A percentile compares a stretch with the other conserved stretches of the same genome.
These are phyloP conservation scores for Tokudaia tokunoshimensis DNA, from an alignment of 2,797 vertebrate species.

Conservation along the genomic window DNA sequence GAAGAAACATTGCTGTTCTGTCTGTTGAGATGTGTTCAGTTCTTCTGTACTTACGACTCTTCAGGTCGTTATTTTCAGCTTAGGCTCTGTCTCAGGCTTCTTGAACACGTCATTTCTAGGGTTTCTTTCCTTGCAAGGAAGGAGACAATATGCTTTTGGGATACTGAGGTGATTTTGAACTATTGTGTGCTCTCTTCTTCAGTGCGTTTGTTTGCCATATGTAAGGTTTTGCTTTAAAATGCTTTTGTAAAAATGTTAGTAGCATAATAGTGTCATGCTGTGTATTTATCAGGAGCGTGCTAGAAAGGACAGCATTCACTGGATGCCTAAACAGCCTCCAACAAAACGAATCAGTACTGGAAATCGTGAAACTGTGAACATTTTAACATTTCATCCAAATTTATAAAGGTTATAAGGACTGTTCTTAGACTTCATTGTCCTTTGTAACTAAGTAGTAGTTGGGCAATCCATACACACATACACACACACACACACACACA, in stretches of 20 bases:
- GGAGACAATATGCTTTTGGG: slow-evolving; percentile 35
- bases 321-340: background rate
- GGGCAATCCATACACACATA: background rate
- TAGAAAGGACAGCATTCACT: background rate
- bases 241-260: slow-evolving; percentile 33
- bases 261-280: background rate
- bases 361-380: slow-evolving; percentile 17
- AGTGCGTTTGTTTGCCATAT: background rate
- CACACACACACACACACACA: too few relatives aligned
- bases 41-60: slow-evolving; percentile 8
- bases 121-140: slow-evolving; percentile 44
- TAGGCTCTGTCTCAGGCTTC: slow-evolving; percentile 18
- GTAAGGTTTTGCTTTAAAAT: background rate
- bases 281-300: slow-evolving; percentile 23
- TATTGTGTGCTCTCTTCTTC: background rate
- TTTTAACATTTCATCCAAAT: slow-evolving; percentile 53
- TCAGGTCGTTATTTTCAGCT: slow-evolving; percentile 28
- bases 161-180: slow-evolving; percentile 55
- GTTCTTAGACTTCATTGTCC: background rate
- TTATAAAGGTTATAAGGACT: slow-evolving; percentile 38
- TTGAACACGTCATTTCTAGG: slow-evolving; percentile 45
- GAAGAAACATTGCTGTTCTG: slow-evolving; percentile 33
- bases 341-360: background rate
- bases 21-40: slow-evolving; percentile 48
- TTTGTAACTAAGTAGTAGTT: slow-evolving; percentile 39